Base-by-base conservation (phyloP, 1,140 invertebrate genomes). In the Pogonomyrmex californicus region DNA sequence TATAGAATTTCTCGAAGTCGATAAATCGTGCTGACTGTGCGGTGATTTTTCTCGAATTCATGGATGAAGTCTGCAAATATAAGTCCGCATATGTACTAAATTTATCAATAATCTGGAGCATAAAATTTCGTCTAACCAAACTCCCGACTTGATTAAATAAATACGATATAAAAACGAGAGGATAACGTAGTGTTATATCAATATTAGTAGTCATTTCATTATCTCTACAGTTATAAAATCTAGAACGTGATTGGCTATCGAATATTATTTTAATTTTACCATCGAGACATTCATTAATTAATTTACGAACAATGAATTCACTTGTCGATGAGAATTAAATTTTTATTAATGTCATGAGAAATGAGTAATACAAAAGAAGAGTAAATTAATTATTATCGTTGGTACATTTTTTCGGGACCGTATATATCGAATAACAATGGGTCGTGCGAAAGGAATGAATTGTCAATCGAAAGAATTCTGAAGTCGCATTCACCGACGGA, bases 21-120 rank as follows among this genome's bases (percentile, higher is more conserved):
- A 65, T 65, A 65, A 41, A 41, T 66, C n/a, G 9, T 4, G 7
- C 2, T 17, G 36, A 65, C n/a, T 65, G 4, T 38, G n/a, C 36
- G 36, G 14, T 66, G 38, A 66, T 44, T 66, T 66, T 17, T 66
- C 23, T 66, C n/a, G 63, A 66, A 66, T 23, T 66, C n/a, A 65
- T n/a, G 36, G 36, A 5, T 38, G 36, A 66, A 66, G 4, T 66
- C 36, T 44, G 17, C 4, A 66, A 41, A 66, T n/a, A 65, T 3
- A 7, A 14, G 3, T 6, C 3, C 14, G 36, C 14, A 41, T 36
- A n/a, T 9, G 17, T 65, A 17, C 9, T 41, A 65, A 65, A 23
- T 23, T 23, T 1, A 38, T n/a, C 62, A 30, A 4, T 62, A 63
- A 44, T 66, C 17, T 66, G 36, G n/a, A 38, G 38, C n/a, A 44